phyloP scores from a whole-genome alignment of 2,888 invertebrate species.

The Cephalotes varians region DNA sequence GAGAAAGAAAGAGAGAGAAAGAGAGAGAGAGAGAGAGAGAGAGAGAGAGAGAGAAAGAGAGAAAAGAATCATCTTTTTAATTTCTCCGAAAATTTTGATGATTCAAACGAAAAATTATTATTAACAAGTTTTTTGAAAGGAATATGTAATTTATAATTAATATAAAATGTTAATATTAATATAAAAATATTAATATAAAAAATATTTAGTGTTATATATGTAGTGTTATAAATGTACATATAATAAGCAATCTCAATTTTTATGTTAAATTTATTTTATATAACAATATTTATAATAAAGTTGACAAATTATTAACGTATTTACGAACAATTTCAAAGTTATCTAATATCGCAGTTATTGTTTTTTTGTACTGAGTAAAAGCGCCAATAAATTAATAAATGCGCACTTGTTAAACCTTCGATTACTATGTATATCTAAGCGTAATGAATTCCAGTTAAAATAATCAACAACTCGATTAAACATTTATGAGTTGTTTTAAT shows the following conservation, averaged over 20 bases:
- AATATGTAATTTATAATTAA: background rate
- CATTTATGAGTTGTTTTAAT: constrained; percentile 39
- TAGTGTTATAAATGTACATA: too few species aligned
- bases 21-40: too few species aligned
- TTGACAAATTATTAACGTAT: background rate
- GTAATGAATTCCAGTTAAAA: constrained; percentile 28
- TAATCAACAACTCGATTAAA: constrained; percentile 33
- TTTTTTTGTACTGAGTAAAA: background rate
- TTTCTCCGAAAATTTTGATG: background rate
- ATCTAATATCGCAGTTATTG: background rate
- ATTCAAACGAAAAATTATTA: background rate
- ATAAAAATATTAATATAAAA: too few species aligned
- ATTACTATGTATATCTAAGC: constrained; percentile 10
- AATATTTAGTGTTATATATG: too few species aligned
- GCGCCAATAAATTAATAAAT: constrained; percentile 12
- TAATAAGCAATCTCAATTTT: too few species aligned
- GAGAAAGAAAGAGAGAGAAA: too few species aligned
- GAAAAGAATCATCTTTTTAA: background rate
- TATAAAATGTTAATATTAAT: too few species aligned
- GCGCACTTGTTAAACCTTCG: background rate
- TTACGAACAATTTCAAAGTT: constrained; percentile 15
- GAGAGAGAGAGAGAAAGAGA: too few species aligned
- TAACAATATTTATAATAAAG: too few species aligned
- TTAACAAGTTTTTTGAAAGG: background rate
- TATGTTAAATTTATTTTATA: too few species aligned